These are phyloP conservation scores for Galemys pyrenaicus DNA, from an alignment of 2,113 vertebrate species.

Conservation along the genomic window DNA sequence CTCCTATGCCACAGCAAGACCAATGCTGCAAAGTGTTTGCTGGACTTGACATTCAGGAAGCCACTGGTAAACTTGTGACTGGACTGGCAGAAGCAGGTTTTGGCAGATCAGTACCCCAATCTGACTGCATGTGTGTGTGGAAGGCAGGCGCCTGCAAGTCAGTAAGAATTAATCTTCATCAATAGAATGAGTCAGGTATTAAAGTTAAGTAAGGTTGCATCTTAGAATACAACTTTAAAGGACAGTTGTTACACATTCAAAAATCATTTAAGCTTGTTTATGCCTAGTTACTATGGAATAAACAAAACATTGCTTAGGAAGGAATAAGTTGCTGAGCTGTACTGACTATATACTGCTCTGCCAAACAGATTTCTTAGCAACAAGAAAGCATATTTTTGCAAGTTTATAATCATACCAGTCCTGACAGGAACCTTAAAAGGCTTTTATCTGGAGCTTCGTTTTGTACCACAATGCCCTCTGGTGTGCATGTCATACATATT, in stretches of 20 bases:
- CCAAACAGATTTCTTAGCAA: neutral
- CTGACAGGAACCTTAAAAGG: neutral
- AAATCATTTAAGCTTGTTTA: neutral
- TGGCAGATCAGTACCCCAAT: neutral
- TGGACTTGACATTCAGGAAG: neutral
- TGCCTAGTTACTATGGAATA: neutral
- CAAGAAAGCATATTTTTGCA: neutral
- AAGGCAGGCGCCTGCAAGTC: neutral
- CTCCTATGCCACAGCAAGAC: neutral
- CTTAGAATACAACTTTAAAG: neutral
- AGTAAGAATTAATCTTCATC: neutral
- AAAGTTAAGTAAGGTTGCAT: neutral
- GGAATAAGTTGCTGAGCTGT: neutral
- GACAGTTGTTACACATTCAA: neutral
- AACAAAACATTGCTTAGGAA: neutral
- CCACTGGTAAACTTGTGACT: neutral
- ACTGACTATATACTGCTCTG: neutral
- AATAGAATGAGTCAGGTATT: neutral
- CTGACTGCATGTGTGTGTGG: neutral
- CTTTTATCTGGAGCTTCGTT: neutral
- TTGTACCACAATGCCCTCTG: slow-evolving; percentile 44
- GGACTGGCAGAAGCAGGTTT: neutral
- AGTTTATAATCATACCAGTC: neutral
- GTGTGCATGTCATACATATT: neutral
- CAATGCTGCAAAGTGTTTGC: neutral